These are phyloP conservation scores for Eupsittula cactorum DNA, from an alignment of 2,113 vertebrate species.

Conservation along the genomic window DNA sequence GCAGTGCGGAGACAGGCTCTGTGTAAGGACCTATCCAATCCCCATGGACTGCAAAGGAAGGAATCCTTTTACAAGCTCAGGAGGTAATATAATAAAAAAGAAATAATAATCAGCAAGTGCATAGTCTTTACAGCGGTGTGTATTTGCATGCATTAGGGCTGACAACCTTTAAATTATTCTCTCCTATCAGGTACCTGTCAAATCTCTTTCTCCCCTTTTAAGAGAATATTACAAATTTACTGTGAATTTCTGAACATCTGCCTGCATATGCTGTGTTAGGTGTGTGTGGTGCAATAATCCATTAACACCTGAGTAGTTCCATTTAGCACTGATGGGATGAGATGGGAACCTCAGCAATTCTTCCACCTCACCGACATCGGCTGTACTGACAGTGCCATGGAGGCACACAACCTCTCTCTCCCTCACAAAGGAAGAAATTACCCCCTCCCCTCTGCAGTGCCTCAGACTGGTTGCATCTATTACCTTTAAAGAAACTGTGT, in stretches of 20 bases:
- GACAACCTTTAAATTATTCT: background rate
- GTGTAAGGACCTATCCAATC: background rate
- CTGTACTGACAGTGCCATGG: background rate
- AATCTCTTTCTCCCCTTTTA: background rate
- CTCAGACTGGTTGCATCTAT: background rate
- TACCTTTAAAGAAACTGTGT: background rate
- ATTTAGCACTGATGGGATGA: background rate
- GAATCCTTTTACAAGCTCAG: background rate
- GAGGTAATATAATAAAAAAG: background rate
- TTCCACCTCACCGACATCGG: background rate
- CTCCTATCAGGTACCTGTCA: rapidly evolving
- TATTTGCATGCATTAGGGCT: background rate
- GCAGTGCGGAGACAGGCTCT: background rate
- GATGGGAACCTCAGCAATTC: background rate
- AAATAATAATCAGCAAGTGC: background rate
- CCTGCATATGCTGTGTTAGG: background rate
- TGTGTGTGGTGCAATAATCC: background rate
- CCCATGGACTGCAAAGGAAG: background rate
- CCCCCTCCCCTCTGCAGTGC: background rate
- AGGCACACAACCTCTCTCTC: background rate
- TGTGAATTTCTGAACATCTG: background rate
- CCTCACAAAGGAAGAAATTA: background rate
- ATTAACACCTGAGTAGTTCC: background rate
- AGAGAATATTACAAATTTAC: background rate
- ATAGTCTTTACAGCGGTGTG: background rate